These are phyloP conservation scores for Anguilla marmorata DNA, from an alignment of 2,797 vertebrate species.

Conservation along the genomic window DNA sequence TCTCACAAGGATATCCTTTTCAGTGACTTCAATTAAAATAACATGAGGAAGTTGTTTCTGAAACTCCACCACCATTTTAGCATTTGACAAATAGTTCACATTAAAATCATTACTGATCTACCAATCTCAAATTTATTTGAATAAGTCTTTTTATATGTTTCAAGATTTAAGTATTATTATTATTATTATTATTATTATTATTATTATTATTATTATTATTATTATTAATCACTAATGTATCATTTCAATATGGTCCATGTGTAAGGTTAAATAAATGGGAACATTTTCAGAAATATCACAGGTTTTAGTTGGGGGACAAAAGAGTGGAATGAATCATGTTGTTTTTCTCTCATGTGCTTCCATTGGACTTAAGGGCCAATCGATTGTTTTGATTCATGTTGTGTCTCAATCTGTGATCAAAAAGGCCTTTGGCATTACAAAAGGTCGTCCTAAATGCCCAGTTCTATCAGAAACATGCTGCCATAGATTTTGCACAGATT, in stretches of 20 bases:
- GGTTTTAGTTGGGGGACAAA: constrained; percentile 28
- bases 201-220: not conserved
- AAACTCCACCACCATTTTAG: not conserved
- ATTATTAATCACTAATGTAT: not conserved
- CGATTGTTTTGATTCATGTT: constrained; percentile 69
- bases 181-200: not conserved
- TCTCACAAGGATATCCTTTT: constrained; percentile 52
- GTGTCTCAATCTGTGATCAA: constrained; percentile 65
- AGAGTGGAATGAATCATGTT: constrained; percentile 46
- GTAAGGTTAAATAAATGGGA: not conserved
- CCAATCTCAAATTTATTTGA: not conserved
- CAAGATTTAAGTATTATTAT: not conserved
- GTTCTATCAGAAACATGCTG: constrained; percentile 23
- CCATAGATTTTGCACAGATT: constrained; percentile 4
- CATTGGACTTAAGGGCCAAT: constrained; percentile 54
- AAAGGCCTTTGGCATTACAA: constrained; percentile 62
- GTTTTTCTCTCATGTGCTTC: constrained; percentile 56
- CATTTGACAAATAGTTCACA: not conserved
- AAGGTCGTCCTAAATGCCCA: constrained; percentile 55
- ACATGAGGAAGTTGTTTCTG: constrained; percentile 50
- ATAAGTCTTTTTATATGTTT: not conserved
- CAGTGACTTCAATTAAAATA: constrained; percentile 44
- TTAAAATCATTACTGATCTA: not conserved
- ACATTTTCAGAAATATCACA: constrained; percentile 13
- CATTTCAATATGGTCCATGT: not conserved